Conservation (phyloP, 2,797 vertebrate species). For the Oceanodroma leucorhoa region DNA sequence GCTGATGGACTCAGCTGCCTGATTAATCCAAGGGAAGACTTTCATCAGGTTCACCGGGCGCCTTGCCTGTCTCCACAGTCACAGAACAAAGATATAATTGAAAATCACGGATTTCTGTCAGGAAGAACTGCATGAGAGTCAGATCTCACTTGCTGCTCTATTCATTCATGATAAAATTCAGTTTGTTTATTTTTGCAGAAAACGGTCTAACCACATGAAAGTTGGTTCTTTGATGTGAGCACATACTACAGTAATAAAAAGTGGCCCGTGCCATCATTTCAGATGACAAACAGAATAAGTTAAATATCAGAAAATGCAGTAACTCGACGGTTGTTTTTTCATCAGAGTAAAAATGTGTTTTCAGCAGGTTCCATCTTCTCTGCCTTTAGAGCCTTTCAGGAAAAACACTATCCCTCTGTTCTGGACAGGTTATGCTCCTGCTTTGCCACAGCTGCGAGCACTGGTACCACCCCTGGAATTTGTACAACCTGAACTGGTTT, state of each 20-base stretch:
- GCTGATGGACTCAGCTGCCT: not conserved
- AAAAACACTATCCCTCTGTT: not conserved
- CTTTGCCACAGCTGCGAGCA: not conserved
- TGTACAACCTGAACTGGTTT: not conserved
- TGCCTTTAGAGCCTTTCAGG: not conserved
- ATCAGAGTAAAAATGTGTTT: not conserved
- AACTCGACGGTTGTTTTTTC: not conserved
- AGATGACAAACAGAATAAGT: not conserved
- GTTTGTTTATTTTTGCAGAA: constrained; percentile 20
- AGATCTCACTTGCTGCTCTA: not conserved
- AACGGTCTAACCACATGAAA: not conserved
- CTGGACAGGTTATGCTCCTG: not conserved
- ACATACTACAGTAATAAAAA: not conserved
- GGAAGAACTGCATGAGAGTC: not conserved
- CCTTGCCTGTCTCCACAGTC: not conserved
- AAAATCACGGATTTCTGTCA: not conserved
- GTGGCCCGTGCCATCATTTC: not conserved
- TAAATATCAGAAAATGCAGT: not conserved
- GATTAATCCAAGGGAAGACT: not conserved
- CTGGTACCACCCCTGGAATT: not conserved
- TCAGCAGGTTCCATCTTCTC: not conserved
- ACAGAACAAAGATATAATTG: not conserved
- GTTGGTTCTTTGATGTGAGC: not conserved
- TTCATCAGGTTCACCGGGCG: not conserved
- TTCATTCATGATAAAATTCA: not conserved